Evolutionary conservation across 2,888 invertebrate species (phyloP), one percentile per base, ranked within the genome.

Genomic region (Dicroscelio sp.): DNA sequence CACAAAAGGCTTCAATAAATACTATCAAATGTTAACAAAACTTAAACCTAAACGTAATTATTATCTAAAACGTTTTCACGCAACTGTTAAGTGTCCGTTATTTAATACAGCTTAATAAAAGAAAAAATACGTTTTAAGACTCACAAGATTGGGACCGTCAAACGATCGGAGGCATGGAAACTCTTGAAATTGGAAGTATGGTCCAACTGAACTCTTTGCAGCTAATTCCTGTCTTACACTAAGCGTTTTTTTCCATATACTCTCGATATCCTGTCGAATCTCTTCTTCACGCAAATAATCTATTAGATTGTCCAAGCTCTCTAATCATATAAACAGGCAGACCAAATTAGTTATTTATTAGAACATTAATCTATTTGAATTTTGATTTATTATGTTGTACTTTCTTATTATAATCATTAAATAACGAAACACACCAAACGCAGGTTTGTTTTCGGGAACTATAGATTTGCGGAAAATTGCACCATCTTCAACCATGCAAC

Each of bases 231-330:
- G 58, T 25, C 58, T 58, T 58, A 58, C 25, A 58, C 58, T 25
- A 58, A 58, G n/a, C 58, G 58, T 23, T 58, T 58, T 58, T 4
- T 58, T 58, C 58, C 58, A 58, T 58, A 58, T n/a, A 58, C 58
- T 58, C 58, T 58, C 58, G 58, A 58, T 58, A 58, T 58, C 58
- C 58, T 58, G 58, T 58, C 25, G 58, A 20, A 23, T 58, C 25
- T 58, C 58, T 58, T 58, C 23, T 58, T 58, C 25, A 58, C 58
- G 58, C 58, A 58, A 58, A 23, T 58, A 58, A 58, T 58, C 58
- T 23, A 58, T 12, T 58, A n/a, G 58, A 17, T n/a, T 25, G 58
- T 25, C 58, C 58, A 58, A 58, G 23, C 20, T 58, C 58, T 58
- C 58, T 58, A 58, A 58, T 58, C 23, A 58, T 23, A 20, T 23